These are phyloP conservation scores for Chydorus sphaericus DNA, from an alignment of 2,888 invertebrate genomes.

Conservation along the genomic window DNA sequence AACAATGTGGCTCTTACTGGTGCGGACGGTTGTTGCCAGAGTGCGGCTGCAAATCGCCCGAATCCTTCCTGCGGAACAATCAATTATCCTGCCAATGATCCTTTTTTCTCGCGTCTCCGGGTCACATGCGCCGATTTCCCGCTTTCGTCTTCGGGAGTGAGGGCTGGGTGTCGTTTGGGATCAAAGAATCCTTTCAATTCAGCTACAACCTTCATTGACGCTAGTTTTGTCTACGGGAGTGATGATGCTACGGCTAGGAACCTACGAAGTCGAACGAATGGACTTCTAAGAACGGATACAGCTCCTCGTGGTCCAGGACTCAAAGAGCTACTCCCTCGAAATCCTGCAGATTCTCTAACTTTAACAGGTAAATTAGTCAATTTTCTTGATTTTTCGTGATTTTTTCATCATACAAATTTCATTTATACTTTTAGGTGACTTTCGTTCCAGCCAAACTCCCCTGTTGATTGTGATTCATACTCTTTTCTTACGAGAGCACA, in stretches of 20 bases:
- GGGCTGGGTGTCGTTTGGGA: slow-evolving; percentile 42
- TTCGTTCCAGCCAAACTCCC: slow-evolving; percentile 80
- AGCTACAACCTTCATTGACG: slow-evolving; percentile 24
- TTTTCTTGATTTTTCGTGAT: background rate
- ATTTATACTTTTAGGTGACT: slow-evolving; percentile 46
- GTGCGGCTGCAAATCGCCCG: too few relatives aligned
- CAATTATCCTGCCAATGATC: too few relatives aligned
- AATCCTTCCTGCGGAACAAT: too few relatives aligned
- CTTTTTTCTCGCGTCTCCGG: too few relatives aligned
- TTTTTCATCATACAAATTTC: background rate
- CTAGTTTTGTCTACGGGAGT: slow-evolving; percentile 25
- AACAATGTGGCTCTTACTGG: slow-evolving; percentile 73
- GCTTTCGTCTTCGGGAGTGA: too few relatives aligned
- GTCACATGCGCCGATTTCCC: background rate
- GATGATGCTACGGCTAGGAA: slow-evolving; percentile 34
- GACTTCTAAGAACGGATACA: slow-evolving; percentile 43
- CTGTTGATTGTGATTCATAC: slow-evolving; percentile 84
- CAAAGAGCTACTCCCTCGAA: slow-evolving; percentile 32
- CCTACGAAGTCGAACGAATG: slow-evolving; percentile 47
- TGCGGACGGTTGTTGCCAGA: slow-evolving; percentile 28
- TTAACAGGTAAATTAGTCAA: slow-evolving; percentile 28
- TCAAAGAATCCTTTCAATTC: slow-evolving; percentile 39
- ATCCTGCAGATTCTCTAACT: slow-evolving; percentile 30
- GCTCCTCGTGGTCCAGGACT: slow-evolving; percentile 28
- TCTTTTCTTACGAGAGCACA: slow-evolving; percentile 78